Evolutionary conservation across 2,113 vertebrate genomes (phyloP), one percentile per base, ranked within the genome.

Genomic region (Xyrauchen texanus): DNA sequence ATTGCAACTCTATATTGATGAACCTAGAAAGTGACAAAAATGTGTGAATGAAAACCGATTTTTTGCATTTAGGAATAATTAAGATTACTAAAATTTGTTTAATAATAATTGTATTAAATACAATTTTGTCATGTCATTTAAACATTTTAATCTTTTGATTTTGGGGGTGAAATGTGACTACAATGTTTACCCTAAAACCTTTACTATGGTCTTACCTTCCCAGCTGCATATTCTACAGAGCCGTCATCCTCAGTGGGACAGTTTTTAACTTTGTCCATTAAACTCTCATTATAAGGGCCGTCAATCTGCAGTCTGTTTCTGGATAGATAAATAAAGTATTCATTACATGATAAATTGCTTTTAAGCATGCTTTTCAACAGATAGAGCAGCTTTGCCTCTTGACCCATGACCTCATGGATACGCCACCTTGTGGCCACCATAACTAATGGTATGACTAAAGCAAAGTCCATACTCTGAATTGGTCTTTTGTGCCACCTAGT

Each of bases 1-100:
- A 98, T 98, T 65, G 97, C 94, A 3, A 96, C 95, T 60, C 96
- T 92, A 89, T 98, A 99, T 88, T 99, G 98, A 80, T 97, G 96
- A 80, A 99, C 95, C 98, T 99, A n/a, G 1, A 49, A 46, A n/a
- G 52, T 11, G 10, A 44, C 8, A 68, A 8, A 34, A 34, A 34
- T 3, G 3, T 34, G 21, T 3, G 3, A 34, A 34, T 34, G 21
- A 34, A 34, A 34, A 34, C 21, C n/a, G n/a, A n/a, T n/a, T n/a
- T n/a, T n/a, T n/a, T n/a, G n/a, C n/a, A n/a, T n/a, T n/a, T n/a
- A n/a, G n/a, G n/a, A n/a, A n/a, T n/a, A n/a, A n/a, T n/a, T n/a
- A n/a, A n/a, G n/a, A n/a, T n/a, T n/a, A n/a, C n/a, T n/a, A n/a
- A n/a, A n/a, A n/a, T n/a, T n/a, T n/a, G n/a, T n/a, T n/a, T n/a